Conservation (phyloP, 2,888 invertebrate species). For the Ctena decussata region DNA sequence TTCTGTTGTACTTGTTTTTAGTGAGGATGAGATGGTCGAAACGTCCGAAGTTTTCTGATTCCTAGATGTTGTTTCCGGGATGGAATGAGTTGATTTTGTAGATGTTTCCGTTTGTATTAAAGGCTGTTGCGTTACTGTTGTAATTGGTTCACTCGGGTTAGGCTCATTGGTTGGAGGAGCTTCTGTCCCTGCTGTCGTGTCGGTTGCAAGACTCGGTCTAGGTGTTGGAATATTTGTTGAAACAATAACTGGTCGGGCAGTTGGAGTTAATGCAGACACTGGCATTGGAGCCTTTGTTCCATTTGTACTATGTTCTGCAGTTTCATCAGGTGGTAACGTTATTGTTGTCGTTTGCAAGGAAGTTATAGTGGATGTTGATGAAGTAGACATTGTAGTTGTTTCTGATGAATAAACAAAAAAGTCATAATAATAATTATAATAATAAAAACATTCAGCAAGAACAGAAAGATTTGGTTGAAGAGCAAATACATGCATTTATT, state of each 20-base stretch:
- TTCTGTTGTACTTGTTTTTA: neutral
- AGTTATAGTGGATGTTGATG: slow-evolving; percentile 3
- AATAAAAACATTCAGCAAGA: too few relatives aligned
- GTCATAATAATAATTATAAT: too few relatives aligned
- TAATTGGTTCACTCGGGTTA: neutral
- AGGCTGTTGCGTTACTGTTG: neutral
- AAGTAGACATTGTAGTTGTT: neutral
- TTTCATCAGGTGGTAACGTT: slow-evolving; percentile 5
- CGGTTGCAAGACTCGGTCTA: neutral
- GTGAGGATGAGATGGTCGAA: too few relatives aligned
- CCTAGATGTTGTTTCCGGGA: too few relatives aligned
- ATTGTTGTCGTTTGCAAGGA: neutral
- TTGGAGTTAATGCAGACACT: neutral
- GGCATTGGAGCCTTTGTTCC: neutral
- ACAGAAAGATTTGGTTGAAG: too few relatives aligned
- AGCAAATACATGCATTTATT: too few relatives aligned
- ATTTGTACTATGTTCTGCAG: neutral
- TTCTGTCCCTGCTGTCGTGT: neutral
- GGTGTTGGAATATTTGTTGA: neutral
- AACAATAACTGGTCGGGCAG: neutral
- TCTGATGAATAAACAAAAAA: too few relatives aligned
- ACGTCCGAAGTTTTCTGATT: too few relatives aligned
- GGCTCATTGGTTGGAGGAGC: neutral
- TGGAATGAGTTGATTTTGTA: too few relatives aligned
- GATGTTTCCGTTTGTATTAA: too few relatives aligned